These are phyloP conservation scores for Oryctes rhinoceros DNA, from an alignment of 1,140 invertebrate genomes.

Conservation along the genomic window DNA sequence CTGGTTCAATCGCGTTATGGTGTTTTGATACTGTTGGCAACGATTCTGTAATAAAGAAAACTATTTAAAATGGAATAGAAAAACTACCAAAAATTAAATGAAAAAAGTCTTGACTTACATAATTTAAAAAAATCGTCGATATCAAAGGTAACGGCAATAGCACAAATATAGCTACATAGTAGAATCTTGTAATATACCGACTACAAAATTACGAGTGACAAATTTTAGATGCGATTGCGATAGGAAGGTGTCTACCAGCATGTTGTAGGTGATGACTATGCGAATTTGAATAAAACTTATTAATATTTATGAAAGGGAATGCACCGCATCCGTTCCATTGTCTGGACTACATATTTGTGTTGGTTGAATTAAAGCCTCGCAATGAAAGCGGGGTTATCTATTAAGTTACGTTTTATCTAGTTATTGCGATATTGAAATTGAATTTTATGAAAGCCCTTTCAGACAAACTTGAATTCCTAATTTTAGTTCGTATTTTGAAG, in stretches of 20 bases:
- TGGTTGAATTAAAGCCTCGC: no score
- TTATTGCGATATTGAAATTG: no score
- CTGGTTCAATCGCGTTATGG: conserved; percentile 73
- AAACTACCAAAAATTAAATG: not conserved
- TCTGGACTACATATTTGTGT: not conserved
- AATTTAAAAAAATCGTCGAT: no score
- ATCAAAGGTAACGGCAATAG: no score
- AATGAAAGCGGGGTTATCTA: no score
- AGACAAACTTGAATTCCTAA: no score
- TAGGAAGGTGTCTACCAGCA: not conserved
- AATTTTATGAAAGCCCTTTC: no score
- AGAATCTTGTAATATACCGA: not conserved
- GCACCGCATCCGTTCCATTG: conserved; percentile 7
- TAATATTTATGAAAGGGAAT: conserved; percentile 31
- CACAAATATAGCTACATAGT: no score
- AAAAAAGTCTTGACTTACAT: not conserved
- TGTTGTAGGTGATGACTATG: conserved; percentile 17
- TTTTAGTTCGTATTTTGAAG: no score
- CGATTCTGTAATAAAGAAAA: conserved; percentile 68
- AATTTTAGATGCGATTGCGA: not conserved
- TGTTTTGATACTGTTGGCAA: conserved; percentile 76
- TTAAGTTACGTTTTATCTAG: no score
- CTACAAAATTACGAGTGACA: not conserved
- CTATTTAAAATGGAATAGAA: not conserved
- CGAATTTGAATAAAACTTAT: conserved; percentile 25